Percentiles rank a stretch among this genome's conserved stretches.
phyloP scores from a whole-genome alignment of 2,113 vertebrate species.

The Nesoenas mayeri region DNA sequence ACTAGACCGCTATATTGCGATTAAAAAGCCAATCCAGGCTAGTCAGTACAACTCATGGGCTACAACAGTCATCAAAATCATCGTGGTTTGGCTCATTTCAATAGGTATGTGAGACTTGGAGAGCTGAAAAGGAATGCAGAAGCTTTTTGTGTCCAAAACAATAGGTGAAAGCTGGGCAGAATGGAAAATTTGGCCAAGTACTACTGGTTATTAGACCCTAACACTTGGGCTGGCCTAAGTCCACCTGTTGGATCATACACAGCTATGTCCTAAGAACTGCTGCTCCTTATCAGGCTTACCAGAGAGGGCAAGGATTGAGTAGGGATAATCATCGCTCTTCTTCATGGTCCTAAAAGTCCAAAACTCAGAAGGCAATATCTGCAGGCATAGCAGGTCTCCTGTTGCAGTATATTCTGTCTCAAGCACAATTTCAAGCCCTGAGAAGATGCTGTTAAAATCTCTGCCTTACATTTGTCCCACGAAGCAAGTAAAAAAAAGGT shows the following conservation, averaged over 20 bases:
- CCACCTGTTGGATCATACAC: background rate
- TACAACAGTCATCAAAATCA: slow-evolving; percentile 91
- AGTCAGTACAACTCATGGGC: slow-evolving; percentile 94
- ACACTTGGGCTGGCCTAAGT: background rate
- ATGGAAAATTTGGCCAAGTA: background rate
- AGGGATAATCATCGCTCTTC: background rate
- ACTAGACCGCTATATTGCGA: slow-evolving; percentile 95
- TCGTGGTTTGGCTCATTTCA: slow-evolving; percentile 95
- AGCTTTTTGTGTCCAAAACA: background rate
- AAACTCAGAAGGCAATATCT: background rate
- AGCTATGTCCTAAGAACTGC: background rate
- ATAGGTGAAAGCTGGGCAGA: background rate
- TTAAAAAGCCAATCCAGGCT: slow-evolving; percentile 97
- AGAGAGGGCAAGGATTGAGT: background rate
- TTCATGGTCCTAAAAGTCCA: background rate
- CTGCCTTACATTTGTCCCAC: background rate
- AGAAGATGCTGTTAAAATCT: background rate
- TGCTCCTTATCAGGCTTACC: background rate
- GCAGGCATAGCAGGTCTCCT: background rate
- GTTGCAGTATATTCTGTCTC: background rate
- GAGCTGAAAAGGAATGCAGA: background rate
- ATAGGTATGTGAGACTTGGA: slow-evolving; percentile 81
- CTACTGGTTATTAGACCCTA: background rate
- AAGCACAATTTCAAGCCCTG: background rate
- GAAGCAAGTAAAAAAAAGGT: background rate